phyloP scores from a whole-genome alignment of 2,797 vertebrate genomes.

The Yasuhikotakia modesta region DNA sequence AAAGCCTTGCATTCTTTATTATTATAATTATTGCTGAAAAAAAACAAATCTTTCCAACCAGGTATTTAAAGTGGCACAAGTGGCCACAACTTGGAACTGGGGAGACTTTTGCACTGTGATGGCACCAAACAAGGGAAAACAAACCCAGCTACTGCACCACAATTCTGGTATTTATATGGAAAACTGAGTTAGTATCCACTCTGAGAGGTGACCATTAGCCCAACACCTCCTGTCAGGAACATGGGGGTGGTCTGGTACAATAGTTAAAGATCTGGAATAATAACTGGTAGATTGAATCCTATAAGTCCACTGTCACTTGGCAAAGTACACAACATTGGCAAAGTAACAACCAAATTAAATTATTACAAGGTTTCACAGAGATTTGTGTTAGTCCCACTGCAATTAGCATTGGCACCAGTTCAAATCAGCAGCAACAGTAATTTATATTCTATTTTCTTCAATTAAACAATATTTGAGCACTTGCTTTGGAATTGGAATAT shows the following conservation, averaged over 20 bases:
- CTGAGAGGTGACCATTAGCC: neutral
- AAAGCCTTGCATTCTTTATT: neutral
- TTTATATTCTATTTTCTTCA: neutral
- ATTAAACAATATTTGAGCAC: neutral
- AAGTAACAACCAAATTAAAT: neutral
- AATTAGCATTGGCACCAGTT: neutral
- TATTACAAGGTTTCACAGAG: neutral
- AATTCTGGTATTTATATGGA: neutral
- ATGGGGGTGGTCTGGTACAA: neutral
- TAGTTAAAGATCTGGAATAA: neutral
- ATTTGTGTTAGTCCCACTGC: neutral
- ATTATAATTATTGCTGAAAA: neutral
- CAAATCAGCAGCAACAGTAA: neutral
- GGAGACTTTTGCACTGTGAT: neutral
- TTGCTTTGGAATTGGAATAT: neutral
- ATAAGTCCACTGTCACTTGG: no score
- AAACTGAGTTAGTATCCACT: no score
- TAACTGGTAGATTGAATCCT: neutral
- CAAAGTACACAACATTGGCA: no score
- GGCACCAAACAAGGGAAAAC: slow-evolving; percentile 42
- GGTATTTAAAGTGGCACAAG: neutral
- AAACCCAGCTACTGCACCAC: neutral
- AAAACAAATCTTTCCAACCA: neutral
- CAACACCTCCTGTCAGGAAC: neutral
- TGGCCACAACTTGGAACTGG: neutral